phyloP scores from a whole-genome alignment of 2,113 vertebrate genomes.

The Corynorhinus townsendii region DNA sequence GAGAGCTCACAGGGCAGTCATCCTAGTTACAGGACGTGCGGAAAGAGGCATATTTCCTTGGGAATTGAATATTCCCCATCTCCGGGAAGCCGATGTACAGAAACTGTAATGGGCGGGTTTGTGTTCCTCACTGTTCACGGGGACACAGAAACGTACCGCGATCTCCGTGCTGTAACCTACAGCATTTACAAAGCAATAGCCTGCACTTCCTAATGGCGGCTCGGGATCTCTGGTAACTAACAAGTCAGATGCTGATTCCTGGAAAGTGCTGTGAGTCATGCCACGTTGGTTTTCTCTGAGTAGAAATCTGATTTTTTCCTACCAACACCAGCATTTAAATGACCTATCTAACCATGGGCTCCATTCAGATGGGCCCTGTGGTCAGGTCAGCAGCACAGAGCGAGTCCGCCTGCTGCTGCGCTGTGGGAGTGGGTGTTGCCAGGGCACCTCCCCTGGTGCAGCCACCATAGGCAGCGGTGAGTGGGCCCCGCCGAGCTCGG shows the following conservation, averaged over 20 bases:
- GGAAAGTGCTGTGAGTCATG: background rate
- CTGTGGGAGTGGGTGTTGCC: background rate
- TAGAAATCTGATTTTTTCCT: background rate
- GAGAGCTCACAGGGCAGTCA: no score
- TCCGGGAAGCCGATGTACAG: background rate
- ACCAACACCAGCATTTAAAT: background rate
- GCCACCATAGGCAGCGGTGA: rapidly evolving
- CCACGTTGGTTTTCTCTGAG: background rate
- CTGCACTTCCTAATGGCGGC: rapidly evolving
- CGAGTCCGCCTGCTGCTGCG: background rate
- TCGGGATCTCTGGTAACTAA: background rate
- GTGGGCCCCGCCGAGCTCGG: background rate
- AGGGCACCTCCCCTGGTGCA: no score
- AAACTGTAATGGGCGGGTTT: background rate
- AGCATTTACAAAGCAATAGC: background rate
- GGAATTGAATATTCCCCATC: background rate
- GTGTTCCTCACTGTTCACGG: rapidly evolving
- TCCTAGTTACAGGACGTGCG: rapidly evolving
- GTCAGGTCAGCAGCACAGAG: background rate
- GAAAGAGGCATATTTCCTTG: background rate
- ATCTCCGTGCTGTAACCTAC: background rate
- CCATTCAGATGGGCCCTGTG: background rate
- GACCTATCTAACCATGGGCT: background rate
- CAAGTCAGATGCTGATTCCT: background rate
- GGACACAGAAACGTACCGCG: background rate